A percentile compares a stretch with the other conserved stretches of the same genome.
phyloP scores from a whole-genome alignment of 2,113 vertebrate genomes.

The Microcebus ravelobensis region DNA sequence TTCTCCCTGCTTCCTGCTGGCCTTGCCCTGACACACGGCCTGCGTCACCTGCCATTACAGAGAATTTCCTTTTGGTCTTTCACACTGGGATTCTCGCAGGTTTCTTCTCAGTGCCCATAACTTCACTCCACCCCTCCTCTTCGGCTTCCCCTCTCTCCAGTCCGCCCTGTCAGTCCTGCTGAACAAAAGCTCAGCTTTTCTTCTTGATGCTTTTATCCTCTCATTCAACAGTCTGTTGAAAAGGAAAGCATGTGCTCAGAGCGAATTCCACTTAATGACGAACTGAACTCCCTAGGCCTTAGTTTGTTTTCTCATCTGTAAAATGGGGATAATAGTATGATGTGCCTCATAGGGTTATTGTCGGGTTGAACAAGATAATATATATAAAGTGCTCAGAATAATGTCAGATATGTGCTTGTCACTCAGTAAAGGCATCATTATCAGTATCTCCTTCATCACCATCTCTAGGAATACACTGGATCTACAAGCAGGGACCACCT shows the following conservation, averaged over 20 bases:
- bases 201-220: conserved; percentile 29
- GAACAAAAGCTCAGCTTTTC: not conserved
- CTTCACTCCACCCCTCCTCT: not conserved
- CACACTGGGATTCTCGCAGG: not conserved
- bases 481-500: not conserved
- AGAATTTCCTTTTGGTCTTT: conserved; percentile 36
- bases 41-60: not conserved
- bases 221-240: not conserved
- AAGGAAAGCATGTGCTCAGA: not conserved
- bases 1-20: conserved; percentile 38
- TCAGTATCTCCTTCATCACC: not conserved
- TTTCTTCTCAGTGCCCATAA: not conserved
- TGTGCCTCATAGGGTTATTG: not conserved
- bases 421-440: not conserved
- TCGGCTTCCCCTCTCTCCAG: not conserved
- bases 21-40: not conserved
- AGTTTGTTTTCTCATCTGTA: conserved; percentile 5
- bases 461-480: not conserved
- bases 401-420: not conserved
- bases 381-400: not conserved
- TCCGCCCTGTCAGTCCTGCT: conserved; percentile 8
- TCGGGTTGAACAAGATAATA: not conserved
- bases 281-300: not conserved
- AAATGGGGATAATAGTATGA: not conserved
- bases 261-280: not conserved